These are phyloP conservation scores for Venusia cambrica DNA, from an alignment of 2,888 invertebrate species.

Conservation along the genomic window DNA sequence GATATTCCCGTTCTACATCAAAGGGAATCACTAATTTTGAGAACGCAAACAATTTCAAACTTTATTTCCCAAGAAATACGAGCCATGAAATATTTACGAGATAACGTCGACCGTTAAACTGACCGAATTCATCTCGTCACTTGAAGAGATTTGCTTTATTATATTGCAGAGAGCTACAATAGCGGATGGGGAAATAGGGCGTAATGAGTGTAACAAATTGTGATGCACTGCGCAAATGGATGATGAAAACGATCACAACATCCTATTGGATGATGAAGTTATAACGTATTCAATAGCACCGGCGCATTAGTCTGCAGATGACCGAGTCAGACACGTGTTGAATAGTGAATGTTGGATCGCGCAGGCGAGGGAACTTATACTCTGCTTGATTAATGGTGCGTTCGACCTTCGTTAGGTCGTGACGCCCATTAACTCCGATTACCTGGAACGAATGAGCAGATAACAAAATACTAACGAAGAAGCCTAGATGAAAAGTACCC, in stretches of 20 bases:
- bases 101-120: conserved; percentile 46
- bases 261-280: conserved; percentile 25
- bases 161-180: conserved; percentile 63
- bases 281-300: conserved; percentile 30
- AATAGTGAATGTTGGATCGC: not conserved
- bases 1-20: conserved; percentile 79
- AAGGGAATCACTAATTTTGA: conserved; percentile 60
- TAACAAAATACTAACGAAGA: conserved; percentile 41
- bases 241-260: conserved; percentile 28
- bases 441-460: conserved; percentile 52
- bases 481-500: conserved; percentile 39
- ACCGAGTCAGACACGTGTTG: conserved; percentile 1
- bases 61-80: conserved; percentile 45
- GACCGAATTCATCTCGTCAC: conserved; percentile 66
- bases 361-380: conserved; percentile 16
- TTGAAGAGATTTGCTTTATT: conserved; percentile 64
- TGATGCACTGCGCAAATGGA: conserved; percentile 33
- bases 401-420: conserved; percentile 38
- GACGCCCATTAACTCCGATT: conserved; percentile 38
- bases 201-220: conserved; percentile 51
- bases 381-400: conserved; percentile 32
- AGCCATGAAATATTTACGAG: conserved; percentile 31
- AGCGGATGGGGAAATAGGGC: conserved; percentile 60
- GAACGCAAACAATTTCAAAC: conserved; percentile 54
- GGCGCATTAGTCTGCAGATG: conserved; percentile 31